phyloP scores from a whole-genome alignment of 2,888 invertebrate genomes.

The Melikaiella ostensackeni region DNA sequence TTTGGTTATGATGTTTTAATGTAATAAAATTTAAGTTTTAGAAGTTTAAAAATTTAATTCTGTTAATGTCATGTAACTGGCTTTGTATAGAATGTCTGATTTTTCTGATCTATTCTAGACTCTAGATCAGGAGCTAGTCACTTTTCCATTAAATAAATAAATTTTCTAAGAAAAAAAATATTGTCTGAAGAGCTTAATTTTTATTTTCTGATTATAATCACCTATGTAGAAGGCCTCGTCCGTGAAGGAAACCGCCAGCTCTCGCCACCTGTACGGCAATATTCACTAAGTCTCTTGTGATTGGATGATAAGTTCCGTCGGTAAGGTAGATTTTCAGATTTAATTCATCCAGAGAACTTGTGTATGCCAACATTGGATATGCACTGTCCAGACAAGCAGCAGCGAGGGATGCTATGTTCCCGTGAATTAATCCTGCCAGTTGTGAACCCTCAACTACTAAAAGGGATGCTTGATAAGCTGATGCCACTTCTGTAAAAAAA shows the following conservation, averaged over 20 bases:
- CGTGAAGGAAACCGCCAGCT: constrained; percentile 92
- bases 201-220: constrained; percentile 44
- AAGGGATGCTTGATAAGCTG: constrained; percentile 84
- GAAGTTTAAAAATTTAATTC: too few species aligned
- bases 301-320: constrained; percentile 75
- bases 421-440: constrained; percentile 84
- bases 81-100: too few species aligned
- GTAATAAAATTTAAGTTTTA: too few species aligned
- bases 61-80: too few species aligned
- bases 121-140: too few species aligned
- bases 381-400: constrained; percentile 82
- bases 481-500: constrained; percentile 85
- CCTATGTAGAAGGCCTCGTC: constrained; percentile 90
- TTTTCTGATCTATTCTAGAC: too few species aligned
- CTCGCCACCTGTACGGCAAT: constrained; percentile 91
- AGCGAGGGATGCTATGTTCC: constrained; percentile 85
- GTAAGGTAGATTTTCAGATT: constrained; percentile 75
- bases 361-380: constrained; percentile 85
- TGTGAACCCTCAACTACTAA: constrained; percentile 87
- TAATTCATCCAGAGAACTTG: constrained; percentile 78
- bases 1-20: too few species aligned
- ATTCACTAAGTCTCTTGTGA: constrained; percentile 89
- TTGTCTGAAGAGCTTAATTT: too few species aligned
- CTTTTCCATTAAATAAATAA: too few species aligned
- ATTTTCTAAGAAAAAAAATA: too few species aligned